phyloP scores from a whole-genome alignment of 2,888 invertebrate species.

The Griposia aprilina region DNA sequence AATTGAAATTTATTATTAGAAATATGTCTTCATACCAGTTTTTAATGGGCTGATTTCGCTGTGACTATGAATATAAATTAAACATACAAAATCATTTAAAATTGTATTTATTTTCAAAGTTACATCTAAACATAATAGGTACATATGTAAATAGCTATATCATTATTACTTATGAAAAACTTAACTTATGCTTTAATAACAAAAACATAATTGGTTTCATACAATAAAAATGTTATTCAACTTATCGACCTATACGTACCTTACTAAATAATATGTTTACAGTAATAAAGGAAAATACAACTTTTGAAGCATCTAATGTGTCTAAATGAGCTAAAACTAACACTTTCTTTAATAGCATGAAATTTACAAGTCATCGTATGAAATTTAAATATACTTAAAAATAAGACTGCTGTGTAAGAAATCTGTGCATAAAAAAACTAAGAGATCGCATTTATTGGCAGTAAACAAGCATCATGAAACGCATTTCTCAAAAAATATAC shows the following conservation, averaged over 20 bases:
- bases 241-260: not conserved
- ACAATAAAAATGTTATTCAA: not conserved
- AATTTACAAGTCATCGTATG: slow-evolving; percentile 1
- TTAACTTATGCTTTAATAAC: slow-evolving; percentile 12
- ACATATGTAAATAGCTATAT: slow-evolving; percentile 25
- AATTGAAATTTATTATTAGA: not conserved
- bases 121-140: slow-evolving; percentile 12
- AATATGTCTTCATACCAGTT: not conserved
- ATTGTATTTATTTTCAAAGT: slow-evolving; percentile 38
- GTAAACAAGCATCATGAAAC: not conserved
- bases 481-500: not conserved
- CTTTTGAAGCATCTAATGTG: not conserved
- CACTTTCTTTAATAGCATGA: not conserved
- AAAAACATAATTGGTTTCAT: slow-evolving; percentile 14
- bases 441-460: slow-evolving; percentile 30
- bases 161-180: not conserved
- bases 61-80: not conserved
- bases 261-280: slow-evolving; percentile 8
- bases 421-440: not conserved
- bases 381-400: not conserved
- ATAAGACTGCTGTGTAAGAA: not conserved
- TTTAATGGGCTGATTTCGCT: too few relatives aligned
- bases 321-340: not conserved
- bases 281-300: not conserved
- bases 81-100: not conserved